phyloP scores from a whole-genome alignment of 2,797 vertebrate genomes.

The Rhyacichthys aspro region DNA sequence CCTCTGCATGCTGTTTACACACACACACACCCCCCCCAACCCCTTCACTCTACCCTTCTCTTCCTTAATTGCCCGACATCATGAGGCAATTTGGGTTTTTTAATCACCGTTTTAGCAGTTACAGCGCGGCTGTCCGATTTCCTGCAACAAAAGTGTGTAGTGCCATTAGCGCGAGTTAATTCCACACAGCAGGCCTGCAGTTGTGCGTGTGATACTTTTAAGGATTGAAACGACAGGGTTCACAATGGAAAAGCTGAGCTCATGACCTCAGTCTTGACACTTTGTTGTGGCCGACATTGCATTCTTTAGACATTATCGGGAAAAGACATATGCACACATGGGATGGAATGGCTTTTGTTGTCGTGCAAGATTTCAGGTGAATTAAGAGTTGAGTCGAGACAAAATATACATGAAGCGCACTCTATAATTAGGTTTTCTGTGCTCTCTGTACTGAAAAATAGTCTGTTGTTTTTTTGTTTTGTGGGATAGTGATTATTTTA shows the following conservation, averaged over 20 bases:
- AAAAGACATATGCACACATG: conserved; percentile 56
- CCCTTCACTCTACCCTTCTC: not conserved
- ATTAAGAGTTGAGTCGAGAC: no score
- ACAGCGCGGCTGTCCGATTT: conserved; percentile 82
- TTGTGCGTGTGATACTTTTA: conserved; percentile 76
- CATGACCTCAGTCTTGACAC: conserved; percentile 66
- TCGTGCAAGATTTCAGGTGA: conserved; percentile 19
- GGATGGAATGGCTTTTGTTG: conserved; percentile 32
- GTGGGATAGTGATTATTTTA: no score
- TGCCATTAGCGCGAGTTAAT: conserved; percentile 82
- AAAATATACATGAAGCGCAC: no score
- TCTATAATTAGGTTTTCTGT: no score
- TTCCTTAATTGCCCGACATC: conserved; percentile 75
- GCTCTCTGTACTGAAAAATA: no score
- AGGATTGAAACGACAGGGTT: conserved; percentile 62
- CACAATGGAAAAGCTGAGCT: conserved; percentile 79
- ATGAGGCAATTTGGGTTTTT: conserved; percentile 85
- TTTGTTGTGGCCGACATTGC: conserved; percentile 75
- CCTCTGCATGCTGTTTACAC: conserved; percentile 56
- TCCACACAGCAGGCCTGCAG: conserved; percentile 82
- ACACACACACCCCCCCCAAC: conserved; percentile 17
- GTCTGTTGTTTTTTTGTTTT: no score
- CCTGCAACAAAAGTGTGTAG: conserved; percentile 84
- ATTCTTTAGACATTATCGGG: conserved; percentile 60
- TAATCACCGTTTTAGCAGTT: conserved; percentile 84